Percentiles rank a stretch among this genome's conserved stretches.
These are phyloP conservation scores for Ctenosaura bakeri DNA, from an alignment of 2,797 vertebrate species.

Conservation along the genomic window DNA sequence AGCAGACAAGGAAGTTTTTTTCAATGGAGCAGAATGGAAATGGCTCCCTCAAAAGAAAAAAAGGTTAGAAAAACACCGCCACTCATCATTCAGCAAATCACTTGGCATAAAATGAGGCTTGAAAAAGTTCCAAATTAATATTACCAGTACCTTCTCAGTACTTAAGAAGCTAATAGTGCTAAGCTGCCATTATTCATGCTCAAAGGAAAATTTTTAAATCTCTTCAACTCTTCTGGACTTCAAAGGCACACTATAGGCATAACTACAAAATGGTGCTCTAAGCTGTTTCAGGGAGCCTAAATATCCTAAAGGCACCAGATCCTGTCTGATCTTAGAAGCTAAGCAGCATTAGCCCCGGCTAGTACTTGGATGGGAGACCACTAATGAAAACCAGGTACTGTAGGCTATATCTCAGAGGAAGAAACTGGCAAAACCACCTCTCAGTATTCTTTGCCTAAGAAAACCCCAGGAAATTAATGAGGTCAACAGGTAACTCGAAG, in stretches of 20 bases:
- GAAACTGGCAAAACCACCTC: too few relatives aligned
- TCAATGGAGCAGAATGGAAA: not conserved
- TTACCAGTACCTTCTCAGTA: not conserved
- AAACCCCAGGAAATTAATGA: too few relatives aligned
- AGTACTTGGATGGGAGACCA: too few relatives aligned
- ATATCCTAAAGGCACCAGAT: too few relatives aligned
- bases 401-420: too few relatives aligned
- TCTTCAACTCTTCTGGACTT: not conserved
- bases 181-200: not conserved
- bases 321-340: too few relatives aligned
- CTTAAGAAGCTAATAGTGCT: too few relatives aligned
- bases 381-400: too few relatives aligned
- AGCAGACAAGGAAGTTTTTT: not conserved
- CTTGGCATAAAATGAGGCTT: not conserved
- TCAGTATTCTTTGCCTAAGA: too few relatives aligned
- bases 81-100: not conserved
- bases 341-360: too few relatives aligned
- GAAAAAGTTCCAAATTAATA: not conserved
- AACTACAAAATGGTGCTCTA: not conserved
- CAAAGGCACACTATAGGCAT: not conserved
- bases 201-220: not conserved
- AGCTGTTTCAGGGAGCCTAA: not conserved
- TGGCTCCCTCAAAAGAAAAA: not conserved
- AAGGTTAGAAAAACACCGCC: not conserved
- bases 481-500: too few relatives aligned